Conservation (phyloP, 2,888 invertebrate species). For the Eudasyphora cyanicolor region DNA sequence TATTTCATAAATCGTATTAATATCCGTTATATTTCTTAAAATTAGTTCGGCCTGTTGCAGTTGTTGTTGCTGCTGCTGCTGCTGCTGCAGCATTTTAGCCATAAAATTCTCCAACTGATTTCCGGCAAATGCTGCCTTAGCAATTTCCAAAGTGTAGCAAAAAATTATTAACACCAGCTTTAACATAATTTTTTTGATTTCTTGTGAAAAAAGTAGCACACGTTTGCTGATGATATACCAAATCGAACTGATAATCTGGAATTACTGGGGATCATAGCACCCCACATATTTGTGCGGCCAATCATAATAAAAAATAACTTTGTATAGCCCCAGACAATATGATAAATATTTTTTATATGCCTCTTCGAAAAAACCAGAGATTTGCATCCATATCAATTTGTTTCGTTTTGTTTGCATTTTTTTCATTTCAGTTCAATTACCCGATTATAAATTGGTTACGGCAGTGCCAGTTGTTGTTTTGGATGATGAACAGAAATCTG, state of each 20-base stretch:
- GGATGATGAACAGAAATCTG: conserved; percentile 83
- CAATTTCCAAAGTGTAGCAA: conserved; percentile 8
- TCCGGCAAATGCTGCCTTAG: neutral
- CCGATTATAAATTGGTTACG: conserved; percentile 87
- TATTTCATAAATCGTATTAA: conserved; percentile 38
- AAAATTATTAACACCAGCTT: conserved; percentile 38
- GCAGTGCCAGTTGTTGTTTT: conserved; percentile 89
- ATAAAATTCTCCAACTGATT: conserved; percentile 40
- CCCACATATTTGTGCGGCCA: too few relatives aligned
- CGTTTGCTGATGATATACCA: neutral
- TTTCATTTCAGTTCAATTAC: conserved; percentile 76
- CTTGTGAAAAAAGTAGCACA: neutral
- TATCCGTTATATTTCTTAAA: conserved; percentile 55
- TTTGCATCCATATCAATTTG: conserved; percentile 18
- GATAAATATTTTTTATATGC: neutral
- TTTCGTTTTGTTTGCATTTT: conserved; percentile 31
- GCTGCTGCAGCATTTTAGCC: conserved; percentile 47
- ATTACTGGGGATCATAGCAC: neutral
- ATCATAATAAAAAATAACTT: too few relatives aligned
- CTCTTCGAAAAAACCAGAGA: too few relatives aligned
- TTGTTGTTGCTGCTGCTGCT: conserved; percentile 40
- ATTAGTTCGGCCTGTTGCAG: conserved; percentile 39
- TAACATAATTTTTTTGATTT: conserved; percentile 40
- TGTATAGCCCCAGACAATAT: too few relatives aligned
- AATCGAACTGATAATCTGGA: conserved; percentile 35